These are phyloP conservation scores for Dinocampus coccinellae DNA, from an alignment of 2,888 invertebrate species.

Conservation along the genomic window DNA sequence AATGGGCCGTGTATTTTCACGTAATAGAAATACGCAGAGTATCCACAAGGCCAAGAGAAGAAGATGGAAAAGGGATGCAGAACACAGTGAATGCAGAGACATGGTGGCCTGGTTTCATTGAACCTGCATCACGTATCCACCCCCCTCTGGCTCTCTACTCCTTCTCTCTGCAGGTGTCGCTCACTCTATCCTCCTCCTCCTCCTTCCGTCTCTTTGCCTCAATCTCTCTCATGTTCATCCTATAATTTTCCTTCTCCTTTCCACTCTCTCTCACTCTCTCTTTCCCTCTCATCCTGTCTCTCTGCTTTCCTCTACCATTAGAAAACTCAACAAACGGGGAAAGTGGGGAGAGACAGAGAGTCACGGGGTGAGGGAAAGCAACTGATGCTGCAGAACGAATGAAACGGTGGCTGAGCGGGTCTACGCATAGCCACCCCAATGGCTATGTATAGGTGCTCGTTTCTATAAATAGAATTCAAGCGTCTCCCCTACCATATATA, in stretches of 20 bases:
- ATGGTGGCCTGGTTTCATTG: constrained; percentile 48
- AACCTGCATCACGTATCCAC: constrained; percentile 45
- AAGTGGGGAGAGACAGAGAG: no score
- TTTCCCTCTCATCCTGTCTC: no score
- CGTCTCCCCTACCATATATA: constrained; percentile 41
- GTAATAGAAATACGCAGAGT: constrained; percentile 19
- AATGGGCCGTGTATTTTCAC: constrained; percentile 41
- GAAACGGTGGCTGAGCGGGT: constrained; percentile 46
- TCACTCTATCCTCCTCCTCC: constrained; percentile 7
- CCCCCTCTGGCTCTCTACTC: constrained; percentile 35
- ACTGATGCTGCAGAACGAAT: constrained; percentile 35
- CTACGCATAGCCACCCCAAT: constrained; percentile 62
- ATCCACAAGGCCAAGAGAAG: constrained; percentile 3
- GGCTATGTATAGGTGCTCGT: constrained; percentile 65
- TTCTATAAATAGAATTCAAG: constrained; percentile 68
- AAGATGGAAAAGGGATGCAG: constrained; percentile 5
- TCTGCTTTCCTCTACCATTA: not conserved
- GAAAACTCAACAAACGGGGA: constrained; percentile 15
- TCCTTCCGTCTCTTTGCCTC: not conserved
- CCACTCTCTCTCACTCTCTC: not conserved
- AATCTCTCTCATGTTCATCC: constrained; percentile 13
- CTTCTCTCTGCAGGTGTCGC: constrained; percentile 27
- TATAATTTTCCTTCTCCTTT: not conserved
- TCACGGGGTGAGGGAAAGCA: no score
- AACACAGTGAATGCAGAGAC: constrained; percentile 34